Base-by-base conservation (phyloP, 2,797 vertebrate species). In the Danio aesculapii region DNA sequence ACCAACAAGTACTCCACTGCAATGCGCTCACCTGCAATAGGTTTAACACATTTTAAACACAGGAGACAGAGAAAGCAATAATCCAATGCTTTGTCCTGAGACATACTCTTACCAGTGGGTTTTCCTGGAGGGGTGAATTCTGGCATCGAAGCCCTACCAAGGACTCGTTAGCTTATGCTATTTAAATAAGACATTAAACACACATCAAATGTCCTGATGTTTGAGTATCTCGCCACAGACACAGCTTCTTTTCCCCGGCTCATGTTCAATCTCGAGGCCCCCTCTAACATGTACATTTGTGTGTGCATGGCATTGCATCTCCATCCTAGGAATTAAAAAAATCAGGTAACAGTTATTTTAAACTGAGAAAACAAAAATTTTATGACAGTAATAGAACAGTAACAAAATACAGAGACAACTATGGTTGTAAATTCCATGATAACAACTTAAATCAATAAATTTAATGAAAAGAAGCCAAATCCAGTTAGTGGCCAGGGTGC, bases 271-370 rank as follows among this genome's bases (percentile, higher is more conserved):
- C 84, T 82, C 8, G 76, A 79, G 14, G 14, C 21, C 14, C 71
- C 76, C 81, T 82, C 80, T 5, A 82, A 49, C 75, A 82, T 82
- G 71, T 84, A 84, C 80, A 79, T 84, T 21, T 81, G 77, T 3
- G 73, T 80, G 14, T 80, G 73, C 72, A 83, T 16, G 4, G 77
- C 81, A 81, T 83, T 81, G 43, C 81, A 81, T 52, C 81, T 77
- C 57, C 78, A 83, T 47, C 58, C 74, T 83, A 17, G 19, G 4
- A 44, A 85, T 30, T 57, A 53, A n/a, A 77, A 81, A 53, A 44
- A 19, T 55, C 19, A 50, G 47, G 30, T 1, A 50, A 3, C 19
- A 47, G 30, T 50, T 68, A 68, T 13, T 62, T 46, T 14, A 58
- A 74, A 59, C 5, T 19, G 12, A 19, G 39, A 13, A 73, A 16